Evolutionary conservation across 2,113 vertebrate genomes (phyloP), one percentile per base, ranked within the genome.

Genomic region (Otolemur garnettii): DNA sequence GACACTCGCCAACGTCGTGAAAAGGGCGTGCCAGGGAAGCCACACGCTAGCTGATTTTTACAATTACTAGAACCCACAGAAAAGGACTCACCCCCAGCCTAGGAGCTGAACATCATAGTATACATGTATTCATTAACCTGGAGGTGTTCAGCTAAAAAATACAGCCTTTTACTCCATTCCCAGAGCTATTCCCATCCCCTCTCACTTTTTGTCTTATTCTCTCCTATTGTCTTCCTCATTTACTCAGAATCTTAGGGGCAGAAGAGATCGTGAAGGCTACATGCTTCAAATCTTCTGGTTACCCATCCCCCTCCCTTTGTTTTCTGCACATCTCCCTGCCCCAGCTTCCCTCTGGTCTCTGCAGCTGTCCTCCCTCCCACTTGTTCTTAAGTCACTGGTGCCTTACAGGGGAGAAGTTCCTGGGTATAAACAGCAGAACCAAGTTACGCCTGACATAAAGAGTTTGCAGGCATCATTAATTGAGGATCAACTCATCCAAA

Each of bases 21-120:
- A 75, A 92, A n/a, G 1, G 14, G 7, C 3, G 22, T 45, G 14
- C 78, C 69, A 35, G 21, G 26, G 57, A 88, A 38, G 66, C 22
- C 45, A 57, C 45, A 71, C 3, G 12, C 66, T 53, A 66, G 15
- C 7, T 33, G 22, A 85, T 17, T 74, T 90, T 75, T 79, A 12
- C 92, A 95, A 95, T 83, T 92, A 68, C 35, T 79, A 59, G 90
- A 96, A 62, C 72, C 33, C 82, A 89, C n/a, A n/a, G 81, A 80
- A 88, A 91, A 86, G 42, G 78, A 38, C 53, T 89, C 26, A 64
- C 68, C 68, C 78, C 79, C 93, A 83, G 72, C 72, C 12, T 14
- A 26, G 28, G 68, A 77, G 78, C 38, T 55, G 72, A 96, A 87
- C 24, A 42, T n/a, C 68, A 60, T 80, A 74, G 82, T 45, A 26